Evolutionary conservation across 2,113 vertebrate species (phyloP), one percentile per base, ranked within the genome.

Genomic region (Leucopsar rothschildi): DNA sequence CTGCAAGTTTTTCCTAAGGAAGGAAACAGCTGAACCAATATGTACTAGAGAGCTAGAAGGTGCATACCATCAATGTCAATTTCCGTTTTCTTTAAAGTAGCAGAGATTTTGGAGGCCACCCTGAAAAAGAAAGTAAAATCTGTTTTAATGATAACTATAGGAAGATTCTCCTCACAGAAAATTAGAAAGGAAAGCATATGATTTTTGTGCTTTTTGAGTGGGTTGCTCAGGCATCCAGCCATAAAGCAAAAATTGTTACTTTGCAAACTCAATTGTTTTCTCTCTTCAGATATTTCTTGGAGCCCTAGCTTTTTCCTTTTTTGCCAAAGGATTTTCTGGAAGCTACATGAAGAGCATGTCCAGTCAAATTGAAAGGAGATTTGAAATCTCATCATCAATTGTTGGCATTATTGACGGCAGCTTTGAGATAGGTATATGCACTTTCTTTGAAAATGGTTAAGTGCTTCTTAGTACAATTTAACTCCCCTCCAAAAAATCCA

Each of bases 301-400:
- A 73, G 97, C 97, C 42, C 94, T 98, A 79, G 93, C 97, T 45
- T 97, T 98, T 87, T 96, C 92, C 71, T 97, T 95, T 93, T 98
- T 98, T 94, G 96, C 97, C 82, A 98, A 98, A 97, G 96, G 96
- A 83, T 79, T 98, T 86, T 95, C 96, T 82, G 97, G 97, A 57
- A 97, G 97, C 72, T 98, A 98, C 79, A 96, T 97, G 95, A 98
- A 98, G 47, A 98, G 97, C 57, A 96, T 97, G 87, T 86, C 96
- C 50, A 98, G 95, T 68, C 97, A 98, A 86, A 97, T 98, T 57
- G 98, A 98, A 76, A 95, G 97, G 81, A 95, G 97, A 44, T 98
- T 98, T 88, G 98, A 98, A 86, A 96, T 98, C 65, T 92, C 97
- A 7, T 97, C 97, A 4, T 97, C 97, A 5, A 81, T 96, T 64